phyloP scores from a whole-genome alignment of 2,797 vertebrate species.

The Serranus cabrilla region DNA sequence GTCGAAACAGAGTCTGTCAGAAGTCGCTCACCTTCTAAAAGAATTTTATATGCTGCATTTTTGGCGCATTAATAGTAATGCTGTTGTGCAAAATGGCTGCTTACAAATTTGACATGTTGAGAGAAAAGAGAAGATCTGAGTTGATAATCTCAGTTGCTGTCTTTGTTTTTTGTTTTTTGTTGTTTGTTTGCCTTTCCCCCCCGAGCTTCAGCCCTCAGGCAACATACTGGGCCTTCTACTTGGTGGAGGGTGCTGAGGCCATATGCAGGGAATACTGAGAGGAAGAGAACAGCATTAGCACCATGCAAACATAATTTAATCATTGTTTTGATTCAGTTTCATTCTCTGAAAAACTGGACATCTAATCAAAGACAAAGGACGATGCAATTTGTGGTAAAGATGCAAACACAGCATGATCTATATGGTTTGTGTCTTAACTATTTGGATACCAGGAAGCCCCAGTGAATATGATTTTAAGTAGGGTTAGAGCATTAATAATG shows the following conservation, averaged over 20 bases:
- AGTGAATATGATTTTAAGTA: slow-evolving; percentile 1
- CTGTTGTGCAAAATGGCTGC: not conserved
- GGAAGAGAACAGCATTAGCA: not conserved
- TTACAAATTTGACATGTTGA: not conserved
- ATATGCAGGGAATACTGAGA: not conserved
- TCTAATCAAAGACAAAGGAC: not conserved
- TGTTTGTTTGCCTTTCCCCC: not conserved
- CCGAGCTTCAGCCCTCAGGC: slow-evolving; percentile 5
- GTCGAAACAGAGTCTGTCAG: not conserved
- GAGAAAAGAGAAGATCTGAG: not conserved
- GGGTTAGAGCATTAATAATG: not conserved
- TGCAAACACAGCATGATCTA: not conserved
- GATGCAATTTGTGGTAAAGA: not conserved
- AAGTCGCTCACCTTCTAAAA: not conserved
- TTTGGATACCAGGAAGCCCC: not conserved
- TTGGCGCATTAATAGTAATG: not conserved
- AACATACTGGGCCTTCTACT: not conserved
- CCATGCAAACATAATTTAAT: not conserved
- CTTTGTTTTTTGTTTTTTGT: not conserved
- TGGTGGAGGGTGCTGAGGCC: not conserved
- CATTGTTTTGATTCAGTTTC: not conserved
- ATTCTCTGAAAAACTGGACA: not conserved
- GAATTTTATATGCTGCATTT: not conserved
- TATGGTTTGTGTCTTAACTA: not conserved
- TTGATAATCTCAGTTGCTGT: no score